A percentile compares a stretch with the other conserved stretches of the same genome.
Evolutionary conservation across 2,113 vertebrate genomes (phyloP).

Genomic region (Bubalus kerabau): DNA sequence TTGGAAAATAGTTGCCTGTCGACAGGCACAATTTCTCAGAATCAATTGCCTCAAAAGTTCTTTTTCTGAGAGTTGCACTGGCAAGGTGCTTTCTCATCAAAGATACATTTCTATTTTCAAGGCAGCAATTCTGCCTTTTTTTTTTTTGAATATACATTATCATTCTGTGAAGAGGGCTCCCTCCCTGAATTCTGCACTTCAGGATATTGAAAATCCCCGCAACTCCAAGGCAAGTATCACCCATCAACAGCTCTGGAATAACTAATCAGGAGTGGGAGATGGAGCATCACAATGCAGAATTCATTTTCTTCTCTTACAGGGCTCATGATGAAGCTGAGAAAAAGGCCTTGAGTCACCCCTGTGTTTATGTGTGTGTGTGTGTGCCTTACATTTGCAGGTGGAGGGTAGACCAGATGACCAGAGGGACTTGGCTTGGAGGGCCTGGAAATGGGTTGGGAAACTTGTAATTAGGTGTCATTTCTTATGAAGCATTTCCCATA

Average conservation of each 20-base stretch:
- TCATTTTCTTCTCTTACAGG: background rate
- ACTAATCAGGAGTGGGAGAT: slow-evolving; percentile 20
- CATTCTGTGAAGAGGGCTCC: slow-evolving; percentile 17
- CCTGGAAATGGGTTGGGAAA: background rate
- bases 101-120: background rate
- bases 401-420: background rate
- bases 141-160: background rate
- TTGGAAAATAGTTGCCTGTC: background rate
- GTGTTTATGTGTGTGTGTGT: background rate
- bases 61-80: background rate
- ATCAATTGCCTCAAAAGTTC: background rate
- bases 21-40: background rate
- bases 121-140: background rate
- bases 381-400: background rate
- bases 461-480: background rate
- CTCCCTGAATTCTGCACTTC: background rate
- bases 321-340: background rate
- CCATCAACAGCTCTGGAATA: background rate
- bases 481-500: background rate
- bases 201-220: slow-evolving; percentile 13
- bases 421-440: background rate
- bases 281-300: background rate
- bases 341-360: background rate
- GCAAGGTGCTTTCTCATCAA: background rate
- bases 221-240: background rate